Evolutionary conservation across 1,140 invertebrate species (phyloP).

Genomic region (Uloborus diversus): DNA sequence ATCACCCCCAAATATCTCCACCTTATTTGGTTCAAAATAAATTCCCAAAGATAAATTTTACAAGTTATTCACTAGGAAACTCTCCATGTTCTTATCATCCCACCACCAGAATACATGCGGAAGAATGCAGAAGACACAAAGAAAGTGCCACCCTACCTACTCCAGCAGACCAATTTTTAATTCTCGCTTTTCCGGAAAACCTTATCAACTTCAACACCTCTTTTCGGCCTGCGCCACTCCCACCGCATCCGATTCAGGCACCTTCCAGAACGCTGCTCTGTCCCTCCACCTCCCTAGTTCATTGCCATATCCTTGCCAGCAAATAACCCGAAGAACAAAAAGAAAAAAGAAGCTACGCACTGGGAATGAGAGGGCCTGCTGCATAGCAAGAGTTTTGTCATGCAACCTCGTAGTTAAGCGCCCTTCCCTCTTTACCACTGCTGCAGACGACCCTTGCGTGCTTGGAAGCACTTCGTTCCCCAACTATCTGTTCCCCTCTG

Average conservation of each 20-base stretch:
- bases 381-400: slow-evolving; percentile 29
- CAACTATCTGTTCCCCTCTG: not conserved
- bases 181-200: not conserved
- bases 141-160: too few relatives aligned
- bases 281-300: too few relatives aligned
- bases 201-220: not conserved
- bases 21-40: too few relatives aligned
- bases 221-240: too few relatives aligned
- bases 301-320: slow-evolving; percentile 15
- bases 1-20: too few relatives aligned
- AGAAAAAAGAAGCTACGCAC: slow-evolving; percentile 2
- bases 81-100: too few relatives aligned
- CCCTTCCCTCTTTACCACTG: not conserved
- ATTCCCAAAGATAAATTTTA: too few relatives aligned
- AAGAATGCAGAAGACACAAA: too few relatives aligned
- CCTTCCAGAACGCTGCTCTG: too few relatives aligned
- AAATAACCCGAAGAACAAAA: slow-evolving; percentile 15
- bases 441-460: too few relatives aligned
- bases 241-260: not conserved
- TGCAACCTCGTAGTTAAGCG: slow-evolving; percentile 17
- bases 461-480: not conserved
- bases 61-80: too few relatives aligned
- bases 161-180: slow-evolving; percentile 19
- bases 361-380: slow-evolving; percentile 21
- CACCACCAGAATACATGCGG: too few relatives aligned